Evolutionary conservation across 2,888 invertebrate genomes (phyloP), one percentile per base, ranked within the genome.

Genomic region (Drosophila borealis): DNA sequence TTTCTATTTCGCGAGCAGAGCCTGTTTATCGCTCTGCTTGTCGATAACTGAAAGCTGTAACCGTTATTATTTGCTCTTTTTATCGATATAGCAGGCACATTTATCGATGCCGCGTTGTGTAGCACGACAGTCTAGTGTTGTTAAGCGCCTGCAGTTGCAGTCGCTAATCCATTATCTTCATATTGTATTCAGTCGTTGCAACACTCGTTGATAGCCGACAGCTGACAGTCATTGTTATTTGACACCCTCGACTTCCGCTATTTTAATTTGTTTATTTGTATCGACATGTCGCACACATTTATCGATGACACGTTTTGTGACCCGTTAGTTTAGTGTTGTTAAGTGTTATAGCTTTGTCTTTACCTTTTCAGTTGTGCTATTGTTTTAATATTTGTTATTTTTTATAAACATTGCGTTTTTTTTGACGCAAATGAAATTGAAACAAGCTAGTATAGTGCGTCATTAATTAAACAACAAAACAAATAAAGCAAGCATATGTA

Each of bases 391-490:
- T 46, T 25, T 36, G 21, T 25, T 34, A 3, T 45, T 59, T 48
- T 49, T 39, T 42, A 62, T 42, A 59, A 54, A 50, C 42, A 59
- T 29, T 57, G 37, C 13, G 29, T 45, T 53, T 53, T 69, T 69
- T 69, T 77, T 69, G 79, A 81, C 82, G 70, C 53, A 81, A 79
- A 57, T 70, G 59, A 68, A 64, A 73, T 53, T 56, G 65, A 82
- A 72, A 62, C 41, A 61, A 65, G 66, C 54, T 61, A 71, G 41
- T 49, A 69, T 37, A 76, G 74, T 85, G 83, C 83, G 83, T 83
- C 83, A 83, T 80, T 80, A 75, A 86, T 86, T 74, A 80, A 80
- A 75, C 66, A 80, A 50, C 53, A 56, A 57, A 59, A 60, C 62
- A 67, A 81, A 51, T 73, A 59, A 73, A 78, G 42, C 57, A 49